phyloP scores from a whole-genome alignment of 2,797 vertebrate genomes.

The Onychomys arenicola region DNA sequence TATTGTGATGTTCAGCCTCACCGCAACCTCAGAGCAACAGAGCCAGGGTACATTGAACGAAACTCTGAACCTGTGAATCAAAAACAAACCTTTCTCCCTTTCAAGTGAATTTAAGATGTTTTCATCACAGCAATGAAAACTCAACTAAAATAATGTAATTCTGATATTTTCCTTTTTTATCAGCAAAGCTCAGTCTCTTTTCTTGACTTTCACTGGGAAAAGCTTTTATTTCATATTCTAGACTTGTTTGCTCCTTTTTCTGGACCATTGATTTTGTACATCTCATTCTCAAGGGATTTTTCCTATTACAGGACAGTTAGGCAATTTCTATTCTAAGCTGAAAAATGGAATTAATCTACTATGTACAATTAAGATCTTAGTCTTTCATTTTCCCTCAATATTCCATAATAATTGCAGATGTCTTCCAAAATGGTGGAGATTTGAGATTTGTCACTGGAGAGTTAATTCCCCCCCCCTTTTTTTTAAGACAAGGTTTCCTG shows the following conservation, averaged over 20 bases:
- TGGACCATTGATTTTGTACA: background rate
- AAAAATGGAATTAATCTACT: constrained; percentile 23
- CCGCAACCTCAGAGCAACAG: background rate
- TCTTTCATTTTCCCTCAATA: background rate
- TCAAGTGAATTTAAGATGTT: background rate
- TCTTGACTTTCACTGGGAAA: background rate
- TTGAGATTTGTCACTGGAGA: background rate
- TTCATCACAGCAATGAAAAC: background rate
- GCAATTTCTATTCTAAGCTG: background rate
- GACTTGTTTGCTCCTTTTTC: constrained; percentile 21
- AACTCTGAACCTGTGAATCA: background rate
- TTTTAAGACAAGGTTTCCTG: too few relatives aligned
- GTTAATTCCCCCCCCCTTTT: background rate
- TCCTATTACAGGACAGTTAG: background rate
- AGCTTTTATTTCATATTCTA: background rate
- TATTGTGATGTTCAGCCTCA: background rate
- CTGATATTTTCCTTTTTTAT: constrained; percentile 33
- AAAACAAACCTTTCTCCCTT: background rate
- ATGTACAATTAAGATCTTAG: background rate
- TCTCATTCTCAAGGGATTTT: background rate
- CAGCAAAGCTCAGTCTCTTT: constrained; percentile 13
- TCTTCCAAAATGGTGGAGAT: constrained; percentile 45
- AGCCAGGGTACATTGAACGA: background rate
- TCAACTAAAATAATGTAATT: background rate
- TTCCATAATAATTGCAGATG: background rate